Base-by-base conservation (phyloP, 2,797 vertebrate species). In the Brachyalestes nurse region DNA sequence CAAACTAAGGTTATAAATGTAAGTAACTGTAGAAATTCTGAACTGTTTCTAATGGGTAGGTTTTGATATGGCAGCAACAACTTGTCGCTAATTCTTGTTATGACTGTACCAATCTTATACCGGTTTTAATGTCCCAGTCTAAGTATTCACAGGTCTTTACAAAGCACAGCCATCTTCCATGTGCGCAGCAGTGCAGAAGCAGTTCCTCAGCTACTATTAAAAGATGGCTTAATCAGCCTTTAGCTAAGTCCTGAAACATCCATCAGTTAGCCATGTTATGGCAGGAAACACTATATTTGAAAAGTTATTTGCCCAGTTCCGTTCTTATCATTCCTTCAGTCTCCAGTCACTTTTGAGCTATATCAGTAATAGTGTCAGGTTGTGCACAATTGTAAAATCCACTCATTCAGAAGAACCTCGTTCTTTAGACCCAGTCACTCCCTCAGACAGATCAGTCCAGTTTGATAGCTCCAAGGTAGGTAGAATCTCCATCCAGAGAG, bases 381-480 rank as follows among this genome's bases (percentile, higher is more conserved):
- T 42, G 2, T 5, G 38, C 38, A 61, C 66, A 58, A 45, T 57
- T 62, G 55, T 21, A 45, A 14, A 53, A 28, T n/a, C 21, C n/a
- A 51, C 45, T 70, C 12, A 45, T 45, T 34, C 72, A 60, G 72
- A 25, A 14, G 14, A 62, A 25, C 1, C 34, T 38, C 17, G 17
- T 49, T 23, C 25, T 72, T 71, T 8, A 23, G n/a, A 49, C 10
- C 23, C 6, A 34, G 67, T 72, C n/a, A 28, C n/a, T 60, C 42
- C 6, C 13, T 47, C 19, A 8, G 17, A 21, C 28, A 58, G 70
- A 84, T 97, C 92, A 99, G 87, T 91, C 88, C 85, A 99, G 95
- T 85, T 96, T 97, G 84, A 99, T 83, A 19, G 96, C 97, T 40
- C 98, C 98, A 78, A 99, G 93, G 89, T 97, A 99, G 38, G 97